Base-by-base conservation (phyloP, 1,140 invertebrate genomes). In the Trichomalopsis sarcophagae region DNA sequence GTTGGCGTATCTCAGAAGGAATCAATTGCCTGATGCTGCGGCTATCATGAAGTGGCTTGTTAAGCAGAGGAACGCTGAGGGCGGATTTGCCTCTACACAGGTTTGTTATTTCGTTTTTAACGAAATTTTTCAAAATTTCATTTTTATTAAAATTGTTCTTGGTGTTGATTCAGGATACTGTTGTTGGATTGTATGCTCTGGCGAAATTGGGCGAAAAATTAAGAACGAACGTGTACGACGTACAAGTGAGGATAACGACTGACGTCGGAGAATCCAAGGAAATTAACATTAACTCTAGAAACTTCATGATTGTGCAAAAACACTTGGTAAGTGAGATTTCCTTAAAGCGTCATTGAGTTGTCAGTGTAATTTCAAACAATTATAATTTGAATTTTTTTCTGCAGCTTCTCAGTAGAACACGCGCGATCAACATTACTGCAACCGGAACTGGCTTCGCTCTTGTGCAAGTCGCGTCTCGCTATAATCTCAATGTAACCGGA, bases 401-500 rank as follows among this genome's bases (percentile, higher is more conserved):
- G 50, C 68, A 86, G 85, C 77, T 86, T 30, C 50, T 82, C 0
- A 89, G 91, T 9, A 94, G 94, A 88, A 94, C 93, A 1, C 89
- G 94, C 17, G 87, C 93, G 2, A 90, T 97, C 0, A 95, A 95
- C 40, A 93, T 97, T 17, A 94, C 95, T 33, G 97, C 97, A 0
- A 95, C 94, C 47, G 98, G 98, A 11, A 95, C 94, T 50, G 98
- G 98, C 55, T 95, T 98, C 89, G 97, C 96, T 0, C 91, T 99
- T 71, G 94, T 98, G 50, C 97, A 98, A 91, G 95, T 99, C 0
- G 96, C 96, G 4, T 97, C 97, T 88, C 94, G 94, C 74, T 98
- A 98, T 89, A 97, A 97, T 91, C 95, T 97, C 50, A 97, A 98
- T 91, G 97, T 98, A 7, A 98, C 97, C 23, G 97, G 96, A 14